phyloP scores from a whole-genome alignment of 2,888 invertebrate species.

The Lochmaea capreae region DNA sequence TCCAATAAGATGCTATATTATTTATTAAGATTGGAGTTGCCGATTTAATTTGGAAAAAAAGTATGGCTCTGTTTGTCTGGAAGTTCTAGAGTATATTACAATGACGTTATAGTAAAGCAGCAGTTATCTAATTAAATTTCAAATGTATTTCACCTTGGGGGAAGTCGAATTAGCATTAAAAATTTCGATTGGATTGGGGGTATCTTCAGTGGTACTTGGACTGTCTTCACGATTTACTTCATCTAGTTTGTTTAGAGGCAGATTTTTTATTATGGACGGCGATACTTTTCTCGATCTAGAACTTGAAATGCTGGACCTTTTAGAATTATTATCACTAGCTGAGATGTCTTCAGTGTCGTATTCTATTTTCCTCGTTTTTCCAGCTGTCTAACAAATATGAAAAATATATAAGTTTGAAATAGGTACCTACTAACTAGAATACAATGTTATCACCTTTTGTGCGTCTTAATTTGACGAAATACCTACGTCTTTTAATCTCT shows the following conservation, averaged over 20 bases:
- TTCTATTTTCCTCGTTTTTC: slow-evolving; percentile 46
- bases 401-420: no score
- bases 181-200: neutral
- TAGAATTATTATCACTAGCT: slow-evolving; percentile 3
- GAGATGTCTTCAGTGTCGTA: slow-evolving; percentile 45
- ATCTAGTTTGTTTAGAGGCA: neutral
- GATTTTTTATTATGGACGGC: neutral
- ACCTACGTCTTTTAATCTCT: no score
- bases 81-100: no score
- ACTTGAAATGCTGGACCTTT: slow-evolving; percentile 1
- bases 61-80: no score
- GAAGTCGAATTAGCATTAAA: neutral
- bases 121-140: neutral
- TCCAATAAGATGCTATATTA: no score
- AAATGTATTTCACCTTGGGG: neutral
- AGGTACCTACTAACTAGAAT: no score
- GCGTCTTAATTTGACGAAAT: no score
- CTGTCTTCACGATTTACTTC: neutral
- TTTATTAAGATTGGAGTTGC: no score
- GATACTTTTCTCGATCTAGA: slow-evolving; percentile 21
- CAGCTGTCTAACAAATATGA: slow-evolving; percentile 26
- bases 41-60: no score
- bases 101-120: no score
- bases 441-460: neutral
- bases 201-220: neutral